Evolutionary conservation across 2,113 vertebrate genomes (phyloP), one percentile per base, ranked within the genome.

Genomic region (Oryzias woworae): DNA sequence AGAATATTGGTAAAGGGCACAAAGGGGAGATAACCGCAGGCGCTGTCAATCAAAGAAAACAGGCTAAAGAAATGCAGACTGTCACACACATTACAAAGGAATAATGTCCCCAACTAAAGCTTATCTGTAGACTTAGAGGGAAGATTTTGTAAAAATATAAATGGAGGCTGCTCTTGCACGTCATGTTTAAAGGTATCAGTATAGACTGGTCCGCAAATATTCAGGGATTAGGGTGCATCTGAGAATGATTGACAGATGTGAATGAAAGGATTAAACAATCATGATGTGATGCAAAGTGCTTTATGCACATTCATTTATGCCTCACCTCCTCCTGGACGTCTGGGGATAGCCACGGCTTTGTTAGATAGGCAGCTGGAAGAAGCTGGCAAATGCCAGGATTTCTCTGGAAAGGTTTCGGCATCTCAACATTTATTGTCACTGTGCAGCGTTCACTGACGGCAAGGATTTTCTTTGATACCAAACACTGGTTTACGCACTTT

Each of bases 231-330:
- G 68, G 70, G 73, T 78, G 75, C 70, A 66, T 80, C 69, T 82
- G 68, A 66, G 53, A 57, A 70, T 82, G 82, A 86, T 56, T 85
- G 85, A 83, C 83, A 73, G 75, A 48, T 59, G 73, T 50, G 73
- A 80, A 77, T 75, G 73, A 84, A 75, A 77, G 76, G 84, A 81
- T 82, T 85, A 78, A 69, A 84, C 67, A 81, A 77, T 82, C 69
- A 80, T 74, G 69, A 80, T 81, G 80, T 78, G 76, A 84, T 78
- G 80, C 65, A 85, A 75, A 81, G 77, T 78, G 83, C 71, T 81
- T 77, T 69, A 78, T 78, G 73, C 66, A 60, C 83, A 81, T 85
- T 84, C 51, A 78, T 81, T 81, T 77, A 75, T 80, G 49, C 71
- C 62, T 64, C 23, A 42, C 66, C 56, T 75, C 58, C 54, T 64